Conservation (phyloP, 2,113 vertebrate genomes). For the Epinephelus lanceolatus region DNA sequence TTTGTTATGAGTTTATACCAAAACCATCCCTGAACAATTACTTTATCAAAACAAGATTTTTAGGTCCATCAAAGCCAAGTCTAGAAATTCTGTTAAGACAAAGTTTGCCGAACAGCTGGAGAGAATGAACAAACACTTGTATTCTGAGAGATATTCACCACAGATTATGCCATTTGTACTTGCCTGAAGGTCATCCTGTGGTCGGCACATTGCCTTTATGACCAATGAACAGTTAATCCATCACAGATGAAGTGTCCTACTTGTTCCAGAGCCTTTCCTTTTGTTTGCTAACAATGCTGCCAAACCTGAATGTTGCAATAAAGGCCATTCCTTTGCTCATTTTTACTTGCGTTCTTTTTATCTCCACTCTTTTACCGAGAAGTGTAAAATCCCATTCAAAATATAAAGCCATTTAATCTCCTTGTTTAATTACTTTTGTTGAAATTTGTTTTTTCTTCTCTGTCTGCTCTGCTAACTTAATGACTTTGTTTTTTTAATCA, state of each 20-base stretch:
- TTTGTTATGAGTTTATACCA: constrained; percentile 8
- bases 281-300: constrained; percentile 37
- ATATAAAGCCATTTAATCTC: not conserved
- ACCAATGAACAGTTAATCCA: constrained; percentile 68
- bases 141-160: constrained; percentile 55
- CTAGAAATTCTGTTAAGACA: constrained; percentile 7
- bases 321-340: constrained; percentile 17
- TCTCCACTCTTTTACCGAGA: not conserved
- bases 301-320: constrained; percentile 23
- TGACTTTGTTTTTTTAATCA: not conserved
- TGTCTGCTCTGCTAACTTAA: not conserved
- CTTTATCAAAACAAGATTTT: constrained; percentile 29
- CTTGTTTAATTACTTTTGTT: not conserved
- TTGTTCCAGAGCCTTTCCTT: constrained; percentile 34
- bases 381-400: not conserved
- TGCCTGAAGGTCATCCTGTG: constrained; percentile 63
- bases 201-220: constrained; percentile 63
- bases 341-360: constrained; percentile 22
- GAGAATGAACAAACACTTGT: constrained; percentile 69
- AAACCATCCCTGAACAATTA: constrained; percentile 19
- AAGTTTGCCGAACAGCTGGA: constrained; percentile 50
- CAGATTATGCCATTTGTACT: constrained; percentile 66
- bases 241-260: constrained; percentile 64
- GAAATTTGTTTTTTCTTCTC: not conserved
- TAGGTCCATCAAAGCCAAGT: constrained; percentile 22